Evolutionary conservation across 2,888 invertebrate genomes (phyloP).

Genomic region (Steinernema scapterisci): DNA sequence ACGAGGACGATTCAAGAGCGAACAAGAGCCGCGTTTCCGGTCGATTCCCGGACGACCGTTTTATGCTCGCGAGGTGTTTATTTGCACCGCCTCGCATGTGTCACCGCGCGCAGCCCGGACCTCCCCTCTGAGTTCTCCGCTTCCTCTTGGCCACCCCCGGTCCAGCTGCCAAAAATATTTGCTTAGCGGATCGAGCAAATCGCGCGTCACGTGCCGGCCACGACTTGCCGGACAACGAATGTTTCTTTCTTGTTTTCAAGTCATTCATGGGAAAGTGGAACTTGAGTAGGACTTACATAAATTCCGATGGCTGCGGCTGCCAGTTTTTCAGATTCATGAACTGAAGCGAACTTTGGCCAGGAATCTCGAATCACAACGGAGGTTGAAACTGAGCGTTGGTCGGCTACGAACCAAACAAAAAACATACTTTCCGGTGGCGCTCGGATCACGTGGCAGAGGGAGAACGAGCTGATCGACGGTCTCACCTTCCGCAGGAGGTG

Average conservation of each 20-base stretch:
- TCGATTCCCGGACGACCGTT: conserved; percentile 2
- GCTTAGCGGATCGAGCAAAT: too few species aligned
- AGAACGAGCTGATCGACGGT: conserved; percentile 8
- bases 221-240: background rate
- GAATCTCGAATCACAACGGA: background rate
- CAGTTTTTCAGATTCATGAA: too few species aligned
- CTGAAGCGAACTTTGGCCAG: too few species aligned
- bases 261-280: too few species aligned
- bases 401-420: conserved; percentile 2
- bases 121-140: conserved; percentile 1
- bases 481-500: background rate
- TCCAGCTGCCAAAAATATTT: conserved; percentile 27
- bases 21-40: background rate
- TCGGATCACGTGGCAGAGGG: background rate
- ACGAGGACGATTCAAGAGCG: background rate
- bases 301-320: too few species aligned
- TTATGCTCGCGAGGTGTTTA: conserved; percentile 14
- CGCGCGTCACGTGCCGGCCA: conserved; percentile 1
- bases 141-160: background rate
- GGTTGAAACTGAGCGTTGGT: background rate
- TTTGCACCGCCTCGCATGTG: background rate
- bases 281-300: too few species aligned
- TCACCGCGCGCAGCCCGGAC: background rate
- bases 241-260: background rate
- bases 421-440: background rate